Evolutionary conservation across 2,113 vertebrate species (phyloP), one percentile per base, ranked within the genome.

Genomic region (Grammomys surdaster): DNA sequence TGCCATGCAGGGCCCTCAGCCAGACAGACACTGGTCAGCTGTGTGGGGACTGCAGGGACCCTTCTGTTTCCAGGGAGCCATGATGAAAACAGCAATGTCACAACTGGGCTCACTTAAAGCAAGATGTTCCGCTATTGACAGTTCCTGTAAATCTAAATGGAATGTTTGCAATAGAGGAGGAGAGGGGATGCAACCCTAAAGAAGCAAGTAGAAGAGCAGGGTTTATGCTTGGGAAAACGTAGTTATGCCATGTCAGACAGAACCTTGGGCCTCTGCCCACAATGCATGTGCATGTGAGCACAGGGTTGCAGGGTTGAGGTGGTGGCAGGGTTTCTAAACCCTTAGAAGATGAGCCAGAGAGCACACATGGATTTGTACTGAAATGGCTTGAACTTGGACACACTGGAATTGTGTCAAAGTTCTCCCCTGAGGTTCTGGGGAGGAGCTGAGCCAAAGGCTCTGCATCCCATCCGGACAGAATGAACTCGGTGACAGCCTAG

Each of bases 41-140:
- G 82, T 96, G 63, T 65, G 90, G 78, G 70, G 89, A 70, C 54
- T 0, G 93, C 92, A 96, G 96, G 96, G 63, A 95, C 97, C 78
- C 94, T 91, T 89, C 22, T 58, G 80, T 94, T 77, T 82, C 91
- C 58, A 97, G 96, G 97, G 96, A 93, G 96, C 67, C 87, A 94
- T 97, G 98, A 96, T 95, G 96, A 97, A 92, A 93, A 96, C 20
- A 97, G 95, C 93, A 93, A 43, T 98, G 95, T 95, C 48, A 78
- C 96, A 97, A 98, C 88, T 85, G 67, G 94, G 93, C 92, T 97
- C 97, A 90, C 96, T 96, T 78, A 97, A 97, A 97, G 98, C 98
- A 97, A 91, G 91, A 76, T 16, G 88, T 98, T 98, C 98, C 95
- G 96, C 98, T 97, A 97, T 80, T 98, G 97, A 98, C 94, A 78